phyloP scores from a whole-genome alignment of 2,797 vertebrate species.

The Anomalospiza imberbis region DNA sequence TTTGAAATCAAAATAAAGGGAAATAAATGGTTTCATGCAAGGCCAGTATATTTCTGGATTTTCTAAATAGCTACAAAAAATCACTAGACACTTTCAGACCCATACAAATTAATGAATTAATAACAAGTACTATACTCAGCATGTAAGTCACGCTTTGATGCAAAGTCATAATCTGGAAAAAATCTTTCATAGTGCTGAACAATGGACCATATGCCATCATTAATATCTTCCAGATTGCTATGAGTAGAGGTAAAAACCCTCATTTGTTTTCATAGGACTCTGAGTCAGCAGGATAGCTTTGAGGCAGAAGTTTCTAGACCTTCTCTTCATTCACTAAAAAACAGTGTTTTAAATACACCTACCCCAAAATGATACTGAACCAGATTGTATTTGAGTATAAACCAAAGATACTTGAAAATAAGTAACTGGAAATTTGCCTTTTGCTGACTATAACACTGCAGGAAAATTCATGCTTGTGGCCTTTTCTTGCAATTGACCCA shows the following conservation, averaged over 20 bases:
- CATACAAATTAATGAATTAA: not conserved
- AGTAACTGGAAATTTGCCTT: not conserved
- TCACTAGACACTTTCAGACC: not conserved
- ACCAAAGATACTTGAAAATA: not conserved
- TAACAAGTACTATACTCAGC: not conserved
- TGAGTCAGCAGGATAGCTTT: not conserved
- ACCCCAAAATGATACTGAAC: not conserved
- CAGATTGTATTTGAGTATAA: not conserved
- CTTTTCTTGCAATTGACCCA: not conserved
- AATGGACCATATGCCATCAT: not conserved
- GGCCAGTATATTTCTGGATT: not conserved
- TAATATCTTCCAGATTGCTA: not conserved
- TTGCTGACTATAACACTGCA: not conserved
- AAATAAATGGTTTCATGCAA: not conserved
- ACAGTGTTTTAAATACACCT: accelerated
- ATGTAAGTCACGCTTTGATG: not conserved
- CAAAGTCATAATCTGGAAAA: not conserved
- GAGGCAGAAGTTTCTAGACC: not conserved
- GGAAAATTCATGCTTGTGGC: not conserved
- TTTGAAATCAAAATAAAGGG: not conserved
- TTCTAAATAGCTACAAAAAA: not conserved
- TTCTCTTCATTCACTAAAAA: not conserved
- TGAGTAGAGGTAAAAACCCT: not conserved
- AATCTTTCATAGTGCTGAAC: not conserved
- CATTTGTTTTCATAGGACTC: not conserved